These are phyloP conservation scores for Darevskia nairensis DNA, from an alignment of 2,797 vertebrate genomes.

Conservation along the genomic window DNA sequence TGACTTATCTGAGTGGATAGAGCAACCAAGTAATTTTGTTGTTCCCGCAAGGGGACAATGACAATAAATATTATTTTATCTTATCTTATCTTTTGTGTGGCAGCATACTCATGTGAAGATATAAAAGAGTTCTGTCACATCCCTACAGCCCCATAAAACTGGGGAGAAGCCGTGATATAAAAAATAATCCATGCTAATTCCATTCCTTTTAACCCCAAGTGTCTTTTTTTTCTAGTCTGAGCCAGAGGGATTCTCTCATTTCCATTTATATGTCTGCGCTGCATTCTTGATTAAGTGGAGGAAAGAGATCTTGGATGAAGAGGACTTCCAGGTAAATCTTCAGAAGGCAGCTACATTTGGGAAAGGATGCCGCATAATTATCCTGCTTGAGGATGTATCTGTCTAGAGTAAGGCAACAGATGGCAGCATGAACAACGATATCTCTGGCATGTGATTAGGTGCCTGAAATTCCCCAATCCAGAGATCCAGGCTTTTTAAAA, in stretches of 20 bases:
- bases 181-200: not conserved
- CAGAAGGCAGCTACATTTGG: not conserved
- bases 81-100: not conserved
- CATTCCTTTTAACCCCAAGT: not conserved
- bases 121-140: not conserved
- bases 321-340: slow-evolving; percentile 92
- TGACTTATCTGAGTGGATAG: no score
- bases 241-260: slow-evolving; percentile 96
- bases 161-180: not conserved
- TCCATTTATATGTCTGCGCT: slow-evolving; percentile 98
- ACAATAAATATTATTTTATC: no score
- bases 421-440: not conserved
- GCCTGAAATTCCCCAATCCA: not conserved
- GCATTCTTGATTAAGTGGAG: slow-evolving; percentile 98
- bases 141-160: not conserved
- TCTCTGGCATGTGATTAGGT: not conserved
- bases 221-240: slow-evolving; percentile 84
- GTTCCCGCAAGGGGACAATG: no score
- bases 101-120: not conserved
- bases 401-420: not conserved
- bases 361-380: not conserved
- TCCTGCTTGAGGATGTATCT: not conserved
- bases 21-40: no score
- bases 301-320: slow-evolving; percentile 96
- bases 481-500: not conserved